Base-by-base conservation (phyloP, 2,888 invertebrate genomes). In the Diarsia brunnea region DNA sequence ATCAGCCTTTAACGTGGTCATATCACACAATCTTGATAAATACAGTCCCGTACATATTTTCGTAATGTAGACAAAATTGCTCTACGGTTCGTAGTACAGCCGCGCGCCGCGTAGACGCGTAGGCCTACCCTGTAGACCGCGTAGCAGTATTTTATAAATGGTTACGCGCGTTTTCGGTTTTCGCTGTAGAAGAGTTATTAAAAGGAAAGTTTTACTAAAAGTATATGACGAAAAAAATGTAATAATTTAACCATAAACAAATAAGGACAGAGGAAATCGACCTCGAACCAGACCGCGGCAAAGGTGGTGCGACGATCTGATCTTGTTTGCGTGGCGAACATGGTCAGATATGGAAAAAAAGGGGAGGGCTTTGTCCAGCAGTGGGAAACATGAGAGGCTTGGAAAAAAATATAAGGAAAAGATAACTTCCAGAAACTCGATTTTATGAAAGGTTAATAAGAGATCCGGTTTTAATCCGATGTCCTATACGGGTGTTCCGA, bases 381-480 rank as follows among this genome's bases (percentile, higher is more conserved):
- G 38, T 38, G 38, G 38, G 38, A 38, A 38, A 8, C 38, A 8
- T 47, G 47, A 14, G 47, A 47, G 12, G 14, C 12, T 47, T 14
- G 12, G 3, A 47, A 47, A 14, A 47, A 3, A 14, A 49, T 51
- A 16, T 16, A 45, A 65, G 24, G 31, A 64, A 55, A 65, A 66
- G 5, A 51, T 51, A 66, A 16, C 27, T 63, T 60, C 21, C 69
- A 73, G 72, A 72, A 84, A 80, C 85, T 89, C 67, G 73, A 81
- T 80, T 81, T 87, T 87, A 89, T 90, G 90, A 90, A 89, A 90
- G 75, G 38, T 47, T 67, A 90, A 89, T 86, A 84, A 87, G 84
- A 85, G 77, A 73, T 78, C 53, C 45, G 67, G 63, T 70, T 82
- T 74, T 85, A 87, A 86, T 86, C 75, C 69, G 49, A 75, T 67